A percentile compares a stretch with the other conserved stretches of the same genome.
These are phyloP conservation scores for Dicyrtomina minuta DNA, from an alignment of 2,888 invertebrate genomes.

Conservation along the genomic window DNA sequence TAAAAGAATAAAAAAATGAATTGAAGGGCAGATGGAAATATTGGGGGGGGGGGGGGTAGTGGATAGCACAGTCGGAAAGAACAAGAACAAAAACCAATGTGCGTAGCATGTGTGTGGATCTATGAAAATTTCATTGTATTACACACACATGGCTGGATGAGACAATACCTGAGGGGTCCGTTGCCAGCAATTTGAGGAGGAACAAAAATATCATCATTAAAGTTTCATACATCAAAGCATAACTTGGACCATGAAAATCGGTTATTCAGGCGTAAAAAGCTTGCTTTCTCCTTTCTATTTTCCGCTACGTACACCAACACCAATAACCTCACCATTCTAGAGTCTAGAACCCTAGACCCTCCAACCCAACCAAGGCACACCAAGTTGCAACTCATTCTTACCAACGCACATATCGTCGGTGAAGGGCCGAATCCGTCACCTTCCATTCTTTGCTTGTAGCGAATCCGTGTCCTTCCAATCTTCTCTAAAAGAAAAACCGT, in stretches of 20 bases:
- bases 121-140: constrained; percentile 38
- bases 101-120: constrained; percentile 7
- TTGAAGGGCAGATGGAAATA: not conserved
- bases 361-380: not conserved
- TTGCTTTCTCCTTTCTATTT: constrained; percentile 47
- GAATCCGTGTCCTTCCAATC: too few species aligned
- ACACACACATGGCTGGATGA: constrained; percentile 37
- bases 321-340: not conserved
- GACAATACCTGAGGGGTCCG: constrained; percentile 41
- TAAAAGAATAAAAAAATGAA: not conserved
- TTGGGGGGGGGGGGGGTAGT: not conserved
- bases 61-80: not conserved
- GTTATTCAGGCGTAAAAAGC: constrained; percentile 44
- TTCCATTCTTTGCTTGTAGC: too few species aligned
- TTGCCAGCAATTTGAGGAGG: constrained; percentile 40
- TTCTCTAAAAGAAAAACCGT: too few species aligned
- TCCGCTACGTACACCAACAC: constrained; percentile 21
- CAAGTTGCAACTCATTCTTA: too few species aligned
- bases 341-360: not conserved
- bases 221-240: constrained; percentile 53
- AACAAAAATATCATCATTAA: constrained; percentile 53
- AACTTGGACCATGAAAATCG: constrained; percentile 45
- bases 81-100: not conserved
- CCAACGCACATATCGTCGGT: too few species aligned
- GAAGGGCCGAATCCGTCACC: too few species aligned